These are phyloP conservation scores for Parotocinclus haroldoi DNA, from an alignment of 2,797 vertebrate genomes.

Conservation along the genomic window DNA sequence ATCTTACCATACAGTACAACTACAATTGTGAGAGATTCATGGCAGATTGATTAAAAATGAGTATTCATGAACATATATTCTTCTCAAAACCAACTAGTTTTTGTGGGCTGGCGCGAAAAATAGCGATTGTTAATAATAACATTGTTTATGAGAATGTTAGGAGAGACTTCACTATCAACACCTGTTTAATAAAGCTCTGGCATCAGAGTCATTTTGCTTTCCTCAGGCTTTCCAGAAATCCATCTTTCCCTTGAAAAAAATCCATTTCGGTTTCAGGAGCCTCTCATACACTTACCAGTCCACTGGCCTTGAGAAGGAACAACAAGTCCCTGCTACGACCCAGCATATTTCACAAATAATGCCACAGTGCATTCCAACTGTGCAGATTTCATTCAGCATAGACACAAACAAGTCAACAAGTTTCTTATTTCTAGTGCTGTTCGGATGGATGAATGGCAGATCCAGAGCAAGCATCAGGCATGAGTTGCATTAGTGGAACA, in stretches of 20 bases:
- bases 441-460: slow-evolving; percentile 59
- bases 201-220: neutral
- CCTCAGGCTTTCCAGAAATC: slow-evolving; percentile 10
- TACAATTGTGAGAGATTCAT: too few species aligned
- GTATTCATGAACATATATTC: too few species aligned
- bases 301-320: slow-evolving; percentile 13
- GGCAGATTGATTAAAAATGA: too few species aligned
- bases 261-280: neutral
- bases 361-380: slow-evolving; percentile 36
- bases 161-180: slow-evolving; percentile 16
- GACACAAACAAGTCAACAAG: slow-evolving; percentile 34
- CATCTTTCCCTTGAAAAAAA: neutral
- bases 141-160: too few species aligned
- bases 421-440: slow-evolving; percentile 35
- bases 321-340: slow-evolving; percentile 7
- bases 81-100: too few species aligned
- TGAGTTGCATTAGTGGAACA: slow-evolving; percentile 61
- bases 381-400: slow-evolving; percentile 39
- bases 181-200: too few species aligned
- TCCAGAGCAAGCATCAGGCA: slow-evolving; percentile 76
- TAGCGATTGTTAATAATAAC: too few species aligned
- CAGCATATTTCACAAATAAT: slow-evolving; percentile 22
- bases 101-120: too few species aligned
- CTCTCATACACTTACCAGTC: slow-evolving; percentile 31
- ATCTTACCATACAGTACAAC: too few species aligned